Evolutionary conservation across 1,140 invertebrate species (phyloP).

Genomic region (Stegodyphus dumicola): DNA sequence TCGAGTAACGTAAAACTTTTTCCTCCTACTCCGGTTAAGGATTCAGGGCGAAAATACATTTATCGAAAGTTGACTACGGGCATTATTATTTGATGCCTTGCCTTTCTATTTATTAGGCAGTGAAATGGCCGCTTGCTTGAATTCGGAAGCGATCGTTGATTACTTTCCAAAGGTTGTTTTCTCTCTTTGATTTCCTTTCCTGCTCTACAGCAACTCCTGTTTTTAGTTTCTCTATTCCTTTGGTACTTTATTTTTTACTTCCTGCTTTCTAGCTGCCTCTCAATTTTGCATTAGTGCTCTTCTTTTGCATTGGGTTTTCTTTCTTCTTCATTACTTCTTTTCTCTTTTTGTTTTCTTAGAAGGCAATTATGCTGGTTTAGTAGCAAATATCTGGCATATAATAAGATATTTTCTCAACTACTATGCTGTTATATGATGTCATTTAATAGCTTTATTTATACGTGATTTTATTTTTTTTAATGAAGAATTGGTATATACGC

Average conservation of each 20-base stretch:
- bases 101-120: constrained; percentile 39
- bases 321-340: neutral
- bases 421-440: too few species aligned
- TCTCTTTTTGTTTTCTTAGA: too few species aligned
- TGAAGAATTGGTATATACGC: too few species aligned
- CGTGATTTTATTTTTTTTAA: too few species aligned
- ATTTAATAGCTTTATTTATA: too few species aligned
- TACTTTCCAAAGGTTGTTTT: constrained; percentile 18
- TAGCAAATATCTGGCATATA: too few species aligned
- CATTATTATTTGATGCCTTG: constrained; percentile 20
- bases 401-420: too few species aligned
- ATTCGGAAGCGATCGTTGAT: constrained; percentile 33
- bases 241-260: neutral
- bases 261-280: neutral
- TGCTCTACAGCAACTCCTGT: neutral
- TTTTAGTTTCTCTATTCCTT: neutral
- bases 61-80: constrained; percentile 48
- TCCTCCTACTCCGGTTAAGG: constrained; percentile 10
- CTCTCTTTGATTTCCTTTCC: neutral
- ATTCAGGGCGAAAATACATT: constrained; percentile 3
- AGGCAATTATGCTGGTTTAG: too few species aligned
- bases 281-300: neutral
- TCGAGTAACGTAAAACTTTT: constrained; percentile 16
- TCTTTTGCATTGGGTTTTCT: neutral
- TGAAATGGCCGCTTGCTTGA: constrained; percentile 14